A percentile compares a stretch with the other conserved stretches of the same genome.
Conservation (phyloP, 2,888 invertebrate genomes). For the Elegia similella region DNA sequence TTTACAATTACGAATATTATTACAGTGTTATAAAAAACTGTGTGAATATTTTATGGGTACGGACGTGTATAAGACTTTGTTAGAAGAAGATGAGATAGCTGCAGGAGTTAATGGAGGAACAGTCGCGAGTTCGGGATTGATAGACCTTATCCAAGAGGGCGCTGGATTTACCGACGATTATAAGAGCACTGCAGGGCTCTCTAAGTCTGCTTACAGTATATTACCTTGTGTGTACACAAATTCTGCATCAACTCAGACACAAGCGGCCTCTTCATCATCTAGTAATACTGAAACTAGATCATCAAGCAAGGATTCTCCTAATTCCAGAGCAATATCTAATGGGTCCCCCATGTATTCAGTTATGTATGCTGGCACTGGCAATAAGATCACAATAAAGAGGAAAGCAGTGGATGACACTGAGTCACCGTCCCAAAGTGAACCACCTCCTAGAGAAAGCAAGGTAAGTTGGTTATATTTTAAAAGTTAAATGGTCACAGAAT, state of each 20-base stretch:
- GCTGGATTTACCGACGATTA: constrained; percentile 89
- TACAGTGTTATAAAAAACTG: constrained; percentile 94
- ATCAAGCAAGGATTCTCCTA: constrained; percentile 62
- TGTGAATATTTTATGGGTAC: constrained; percentile 91
- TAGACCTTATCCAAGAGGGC: constrained; percentile 90
- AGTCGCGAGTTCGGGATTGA: constrained; percentile 82
- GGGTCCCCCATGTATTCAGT: constrained; percentile 85
- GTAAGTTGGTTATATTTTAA: constrained; percentile 38
- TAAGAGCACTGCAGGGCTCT: constrained; percentile 86
- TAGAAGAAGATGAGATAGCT: constrained; percentile 76
- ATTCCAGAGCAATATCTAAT: constrained; percentile 63
- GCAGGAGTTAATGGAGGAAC: constrained; percentile 77
- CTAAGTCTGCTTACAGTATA: constrained; percentile 88
- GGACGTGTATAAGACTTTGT: constrained; percentile 84
- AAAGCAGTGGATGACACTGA: constrained; percentile 84
- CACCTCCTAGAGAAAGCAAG: constrained; percentile 63
- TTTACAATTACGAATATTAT: constrained; percentile 88
- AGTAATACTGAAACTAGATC: constrained; percentile 54
- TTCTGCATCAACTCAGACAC: constrained; percentile 77
- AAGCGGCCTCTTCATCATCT: constrained; percentile 59
- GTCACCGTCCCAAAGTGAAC: constrained; percentile 58
- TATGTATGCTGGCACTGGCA: constrained; percentile 89
- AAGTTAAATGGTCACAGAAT: too few species aligned
- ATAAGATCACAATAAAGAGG: constrained; percentile 91
- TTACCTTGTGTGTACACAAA: constrained; percentile 87